These are phyloP conservation scores for Aspiorhynchus laticeps DNA, from an alignment of 2,113 vertebrate species.

Conservation along the genomic window DNA sequence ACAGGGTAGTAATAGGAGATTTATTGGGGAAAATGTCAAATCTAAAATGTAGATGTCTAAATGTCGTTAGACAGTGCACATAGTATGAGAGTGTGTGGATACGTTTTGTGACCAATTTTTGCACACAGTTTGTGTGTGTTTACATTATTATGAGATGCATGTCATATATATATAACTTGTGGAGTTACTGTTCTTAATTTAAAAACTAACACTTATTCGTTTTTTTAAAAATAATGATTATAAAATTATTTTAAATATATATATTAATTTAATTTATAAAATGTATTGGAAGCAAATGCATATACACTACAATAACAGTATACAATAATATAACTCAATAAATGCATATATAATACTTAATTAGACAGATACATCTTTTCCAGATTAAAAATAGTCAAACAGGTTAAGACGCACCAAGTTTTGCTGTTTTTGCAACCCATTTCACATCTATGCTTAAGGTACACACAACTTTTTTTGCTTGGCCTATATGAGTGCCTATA, in stretches of 20 bases:
- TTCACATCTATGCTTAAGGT: not conserved
- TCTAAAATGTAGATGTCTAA: not conserved
- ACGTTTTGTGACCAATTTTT: not conserved
- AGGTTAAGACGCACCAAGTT: not conserved
- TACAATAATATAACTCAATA: too few relatives aligned
- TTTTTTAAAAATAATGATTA: too few relatives aligned
- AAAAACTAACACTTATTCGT: too few relatives aligned
- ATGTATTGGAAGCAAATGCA: too few relatives aligned
- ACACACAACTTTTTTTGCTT: not conserved
- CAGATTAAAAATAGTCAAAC: not conserved
- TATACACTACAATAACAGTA: too few relatives aligned
- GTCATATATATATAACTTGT: too few relatives aligned
- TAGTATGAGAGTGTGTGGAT: not conserved
- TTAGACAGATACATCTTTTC: too few relatives aligned
- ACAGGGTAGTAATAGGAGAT: not conserved
- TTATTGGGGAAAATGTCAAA: not conserved
- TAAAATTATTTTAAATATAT: too few relatives aligned
- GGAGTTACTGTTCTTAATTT: too few relatives aligned
- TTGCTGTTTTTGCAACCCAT: not conserved
- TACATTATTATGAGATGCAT: not conserved
- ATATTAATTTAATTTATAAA: too few relatives aligned
- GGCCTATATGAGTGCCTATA: not conserved
- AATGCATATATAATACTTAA: too few relatives aligned
- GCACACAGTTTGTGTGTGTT: not conserved
- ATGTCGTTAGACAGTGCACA: not conserved